Conservation (phyloP, 2,113 vertebrate species). For the Emberiza fucata region DNA sequence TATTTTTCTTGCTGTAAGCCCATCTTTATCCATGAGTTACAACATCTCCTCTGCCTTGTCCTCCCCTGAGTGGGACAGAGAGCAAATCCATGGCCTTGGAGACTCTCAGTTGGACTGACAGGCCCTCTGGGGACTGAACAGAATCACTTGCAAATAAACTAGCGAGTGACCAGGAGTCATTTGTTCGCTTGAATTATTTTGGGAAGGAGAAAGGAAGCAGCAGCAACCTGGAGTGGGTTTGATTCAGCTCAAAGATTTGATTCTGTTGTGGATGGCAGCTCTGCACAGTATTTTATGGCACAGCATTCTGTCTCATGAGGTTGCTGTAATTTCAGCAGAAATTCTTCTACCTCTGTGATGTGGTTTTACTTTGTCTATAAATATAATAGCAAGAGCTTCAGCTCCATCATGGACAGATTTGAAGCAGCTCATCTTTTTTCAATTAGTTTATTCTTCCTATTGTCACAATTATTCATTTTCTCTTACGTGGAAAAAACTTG, state of each 20-base stretch:
- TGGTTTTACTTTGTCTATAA: slow-evolving; percentile 67
- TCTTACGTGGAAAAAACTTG: background rate
- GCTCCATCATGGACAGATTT: slow-evolving; percentile 17
- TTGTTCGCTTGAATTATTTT: background rate
- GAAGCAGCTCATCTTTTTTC: slow-evolving; percentile 43
- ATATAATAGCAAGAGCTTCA: slow-evolving; percentile 53
- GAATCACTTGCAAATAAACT: background rate
- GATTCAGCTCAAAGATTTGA: background rate
- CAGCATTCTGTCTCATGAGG: slow-evolving; percentile 42
- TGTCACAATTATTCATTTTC: slow-evolving; percentile 38
- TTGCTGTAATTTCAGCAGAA: slow-evolving; percentile 54
- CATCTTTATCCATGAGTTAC: background rate
- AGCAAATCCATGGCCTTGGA: background rate
- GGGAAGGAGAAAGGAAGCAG: background rate
- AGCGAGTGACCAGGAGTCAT: background rate
- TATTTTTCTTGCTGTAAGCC: background rate
- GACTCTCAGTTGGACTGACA: background rate
- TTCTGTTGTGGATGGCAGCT: slow-evolving; percentile 29
- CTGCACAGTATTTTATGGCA: slow-evolving; percentile 26
- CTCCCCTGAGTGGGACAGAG: background rate
- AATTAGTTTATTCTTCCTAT: slow-evolving; percentile 51
- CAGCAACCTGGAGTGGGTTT: background rate
- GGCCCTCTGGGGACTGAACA: background rate
- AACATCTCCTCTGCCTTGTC: background rate
- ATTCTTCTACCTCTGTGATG: slow-evolving; percentile 57